Evolutionary conservation across 2,797 vertebrate species (phyloP).

Genomic region (Brachymystax lenok): DNA sequence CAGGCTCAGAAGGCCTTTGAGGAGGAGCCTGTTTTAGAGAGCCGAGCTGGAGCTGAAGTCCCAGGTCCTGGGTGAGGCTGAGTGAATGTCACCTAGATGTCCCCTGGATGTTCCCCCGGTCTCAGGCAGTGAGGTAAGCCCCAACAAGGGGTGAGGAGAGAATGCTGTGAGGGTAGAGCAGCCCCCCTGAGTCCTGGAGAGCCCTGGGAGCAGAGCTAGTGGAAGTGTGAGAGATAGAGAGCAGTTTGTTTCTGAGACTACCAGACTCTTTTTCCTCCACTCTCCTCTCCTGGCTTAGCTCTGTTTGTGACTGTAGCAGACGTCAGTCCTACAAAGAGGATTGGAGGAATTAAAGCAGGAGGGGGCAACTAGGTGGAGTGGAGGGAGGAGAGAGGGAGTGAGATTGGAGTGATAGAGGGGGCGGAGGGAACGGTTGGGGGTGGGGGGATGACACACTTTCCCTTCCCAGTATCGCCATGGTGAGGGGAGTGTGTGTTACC

Average conservation of each 20-base stretch:
- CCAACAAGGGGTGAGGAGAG: neutral
- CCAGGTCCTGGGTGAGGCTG: neutral
- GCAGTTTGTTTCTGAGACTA: conserved; percentile 39
- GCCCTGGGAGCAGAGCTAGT: neutral
- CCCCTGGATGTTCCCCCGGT: neutral
- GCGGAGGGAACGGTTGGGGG: conserved; percentile 54
- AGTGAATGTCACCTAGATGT: neutral
- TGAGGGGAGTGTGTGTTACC: neutral
- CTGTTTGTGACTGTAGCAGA: conserved; percentile 82
- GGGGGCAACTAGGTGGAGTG: conserved; percentile 22
- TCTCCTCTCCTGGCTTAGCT: conserved; percentile 64
- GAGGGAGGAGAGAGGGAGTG: conserved; percentile 10
- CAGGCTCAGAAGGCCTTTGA: neutral
- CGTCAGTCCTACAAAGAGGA: conserved; percentile 87
- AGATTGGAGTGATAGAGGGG: conserved; percentile 51
- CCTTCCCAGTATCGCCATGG: conserved; percentile 5
- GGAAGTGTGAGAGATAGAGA: neutral
- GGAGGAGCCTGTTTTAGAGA: neutral
- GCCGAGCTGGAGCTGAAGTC: neutral
- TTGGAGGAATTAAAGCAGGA: conserved; percentile 81
- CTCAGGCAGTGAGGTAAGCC: neutral
- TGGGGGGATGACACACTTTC: conserved; percentile 58
- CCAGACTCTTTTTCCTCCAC: conserved; percentile 55
- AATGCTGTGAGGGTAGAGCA: neutral
- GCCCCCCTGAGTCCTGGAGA: neutral